Conservation (phyloP, 1,140 invertebrate genomes). For the Nautilus pompilius region DNA sequence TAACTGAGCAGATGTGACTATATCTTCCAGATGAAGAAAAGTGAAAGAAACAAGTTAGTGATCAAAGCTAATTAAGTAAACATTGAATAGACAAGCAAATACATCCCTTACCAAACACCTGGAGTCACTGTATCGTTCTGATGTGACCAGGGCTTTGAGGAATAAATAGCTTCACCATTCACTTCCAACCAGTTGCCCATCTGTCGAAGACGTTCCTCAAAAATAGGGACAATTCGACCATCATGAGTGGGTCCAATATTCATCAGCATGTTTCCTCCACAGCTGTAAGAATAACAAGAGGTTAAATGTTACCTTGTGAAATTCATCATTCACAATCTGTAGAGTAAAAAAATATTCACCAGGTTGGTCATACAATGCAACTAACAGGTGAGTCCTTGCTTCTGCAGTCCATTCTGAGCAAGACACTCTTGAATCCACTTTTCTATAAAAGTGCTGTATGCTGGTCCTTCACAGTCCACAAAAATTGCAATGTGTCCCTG, state of each 20-base stretch:
- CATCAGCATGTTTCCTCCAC: slow-evolving; percentile 83
- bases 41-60: background rate
- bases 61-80: background rate
- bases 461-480: background rate
- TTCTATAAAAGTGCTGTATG: too few species aligned
- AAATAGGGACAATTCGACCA: slow-evolving; percentile 82
- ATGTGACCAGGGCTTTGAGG: slow-evolving; percentile 65
- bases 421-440: too few species aligned
- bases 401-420: too few species aligned
- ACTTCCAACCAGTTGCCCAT: slow-evolving; percentile 70
- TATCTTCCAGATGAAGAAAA: background rate
- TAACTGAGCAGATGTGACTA: background rate
- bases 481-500: background rate
- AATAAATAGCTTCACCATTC: slow-evolving; percentile 88
- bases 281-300: too few species aligned
- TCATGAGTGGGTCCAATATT: slow-evolving; percentile 89
- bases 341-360: too few species aligned
- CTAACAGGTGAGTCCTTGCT: too few species aligned
- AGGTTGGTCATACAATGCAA: too few species aligned
- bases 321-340: too few species aligned
- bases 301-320: too few species aligned
- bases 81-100: background rate
- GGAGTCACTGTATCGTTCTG: slow-evolving; percentile 77
- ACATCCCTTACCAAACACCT: slow-evolving; percentile 57
- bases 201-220: slow-evolving; percentile 75